Base-by-base conservation (phyloP, 37 sponge, comb jelly and placozoan genomes). In the Agelas oroides region DNA sequence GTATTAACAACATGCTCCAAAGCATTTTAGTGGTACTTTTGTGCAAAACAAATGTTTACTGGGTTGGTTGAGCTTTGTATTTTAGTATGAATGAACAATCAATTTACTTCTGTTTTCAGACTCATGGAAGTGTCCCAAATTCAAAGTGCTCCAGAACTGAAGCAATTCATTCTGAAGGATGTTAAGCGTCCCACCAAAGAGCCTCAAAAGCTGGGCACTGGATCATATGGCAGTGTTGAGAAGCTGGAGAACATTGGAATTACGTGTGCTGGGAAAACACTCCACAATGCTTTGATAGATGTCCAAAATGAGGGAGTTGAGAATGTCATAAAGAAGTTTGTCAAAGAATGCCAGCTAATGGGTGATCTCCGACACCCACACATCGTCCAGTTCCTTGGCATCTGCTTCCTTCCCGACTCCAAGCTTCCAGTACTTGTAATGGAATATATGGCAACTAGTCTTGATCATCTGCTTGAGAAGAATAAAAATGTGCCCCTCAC, bases 371-470 rank as follows among this genome's bases (percentile, higher is more conserved):
- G 58, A 30, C 76, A 75, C 34, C 76, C 76, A 1, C 28, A 75
- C 59, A 75, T 75, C 30, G 76, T 75, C 35, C 76, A 75, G 58
- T 75, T 57, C 19, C 30, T 75, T 0, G 76, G 76, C 12, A 27
- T 75, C 31, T 59, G 60, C 34, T 30, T 15, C 2, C 24, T 27
- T 13, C 55, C 55, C 17, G 31, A 75, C 11, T 28, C 28, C 25
- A 1, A 28, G 20, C 30, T 53, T 18, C 82, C 82, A 17, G 36
- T 46, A 1, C 76, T 75, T 12, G 59, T 75, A 34, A 56, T 57
- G 76, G 56, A 57, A 30, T 27, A 25, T 0, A 23, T 56, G 32
- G 12, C n/a, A 24, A 75, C 13, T 16, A 55, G 30, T 24, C 58
- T 75, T 17, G 30, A 21, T 56, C 58, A 54, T 5, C 27, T 53